Evolutionary conservation across 1,140 invertebrate genomes (phyloP), one percentile per base, ranked within the genome.

Genomic region (Trachymyrmex septentrionalis): DNA sequence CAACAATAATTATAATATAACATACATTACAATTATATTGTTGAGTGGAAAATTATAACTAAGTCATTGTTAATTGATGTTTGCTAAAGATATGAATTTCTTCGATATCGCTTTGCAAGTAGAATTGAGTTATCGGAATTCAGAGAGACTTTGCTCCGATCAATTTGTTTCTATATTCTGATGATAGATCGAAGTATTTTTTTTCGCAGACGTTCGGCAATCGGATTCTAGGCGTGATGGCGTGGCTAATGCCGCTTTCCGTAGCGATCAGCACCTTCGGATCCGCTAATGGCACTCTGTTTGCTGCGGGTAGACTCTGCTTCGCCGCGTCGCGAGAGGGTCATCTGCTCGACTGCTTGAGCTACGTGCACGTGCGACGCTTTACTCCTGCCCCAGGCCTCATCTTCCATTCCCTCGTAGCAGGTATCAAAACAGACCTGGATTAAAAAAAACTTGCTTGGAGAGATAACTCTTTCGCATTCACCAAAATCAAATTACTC

Each of bases 181-280:
- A 67, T 67, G 4, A 55, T 24, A 0, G 14, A 66, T 7, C n/a
- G 21, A n/a, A 6, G 6, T 85, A 1, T 55, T 78, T 24, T 34
- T 34, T 6, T 91, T 94, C 93, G 53, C 93, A 96, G 96, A 98
- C 98, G 6, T 98, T 98, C 95, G 98, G 98, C 10, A 98, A 98
- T 95, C 96, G 98, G 27, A 96, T 98, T 86, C 94, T 99, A 59
- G 98, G 98, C 0, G 96, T 97, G 0, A 97, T 98, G 96, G 97
- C 98, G 3, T 99, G 98, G 98, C 96, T 99, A 27, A 99, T 99
- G 97, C 98, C 98, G 3, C 95, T 99, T 10, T 98, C 99, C 66
- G 99, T 99, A 24, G 99, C 99, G 7, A 97, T 99, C 82, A 99
- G 98, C 50, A 99, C 99, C 1, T 99, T 99, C 95, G 99, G 99